Evolutionary conservation across 2,797 vertebrate genomes (phyloP), one percentile per base, ranked within the genome.

Genomic region (Apogon hyalosoma): DNA sequence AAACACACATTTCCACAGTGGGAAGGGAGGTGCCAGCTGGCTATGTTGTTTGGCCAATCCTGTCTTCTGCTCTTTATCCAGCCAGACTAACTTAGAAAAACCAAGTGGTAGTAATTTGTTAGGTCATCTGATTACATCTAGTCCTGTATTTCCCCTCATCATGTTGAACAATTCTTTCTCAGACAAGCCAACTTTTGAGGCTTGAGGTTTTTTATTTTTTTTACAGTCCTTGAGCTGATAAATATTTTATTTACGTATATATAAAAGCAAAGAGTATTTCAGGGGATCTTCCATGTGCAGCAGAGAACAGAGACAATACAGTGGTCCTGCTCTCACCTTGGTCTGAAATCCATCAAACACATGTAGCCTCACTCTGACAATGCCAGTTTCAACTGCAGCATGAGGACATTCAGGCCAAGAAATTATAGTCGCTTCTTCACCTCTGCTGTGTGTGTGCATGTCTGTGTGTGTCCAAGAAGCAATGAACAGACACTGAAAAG

Each of bases 321-420:
- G 14, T 3, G 7, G 19, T 45, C 3, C 15, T 14, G 2, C 57
- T 53, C n/a, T 70, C 58, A 24, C 24, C 64, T 70, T 19, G 9
- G 42, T 41, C 59, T 70, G 57, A 69, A 75, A 82, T 39, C 76
- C 66, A 70, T 78, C 75, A 78, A 59, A 70, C 63, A 67, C 63
- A 67, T 45, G 50, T 14, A 33, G 24, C 58, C 24, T 4, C 7
- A n/a, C 54, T 57, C 62, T 63, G 69, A 70, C 61, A 42, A 48
- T 15, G 24, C 31, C 49, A 9, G 57, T 43, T 80, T 68, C 53
- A 73, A 65, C 57, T 66, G 55, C 71, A 71, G 66, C 77, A 49
- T 15, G 43, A 69, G 43, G 64, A 68, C 67, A 45, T 70, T 61
- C 69, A 33, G 67, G 60, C 65, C 47, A 39, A 77, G 64, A 73